Base-by-base conservation (phyloP, 2,797 vertebrate genomes). In the Rhynchonycteris naso region DNA sequence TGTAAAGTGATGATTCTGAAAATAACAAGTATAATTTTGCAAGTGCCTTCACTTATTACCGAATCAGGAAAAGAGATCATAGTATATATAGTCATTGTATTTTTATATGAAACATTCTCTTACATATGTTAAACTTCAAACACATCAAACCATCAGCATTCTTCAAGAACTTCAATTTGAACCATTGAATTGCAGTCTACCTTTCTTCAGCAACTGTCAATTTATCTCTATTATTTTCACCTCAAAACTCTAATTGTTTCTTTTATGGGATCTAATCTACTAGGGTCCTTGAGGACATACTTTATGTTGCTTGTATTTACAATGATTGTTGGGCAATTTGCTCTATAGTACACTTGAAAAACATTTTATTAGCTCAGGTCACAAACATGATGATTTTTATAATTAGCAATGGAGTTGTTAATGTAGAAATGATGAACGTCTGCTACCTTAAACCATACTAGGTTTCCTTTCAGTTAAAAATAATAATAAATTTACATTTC, bases 251-350 rank as follows among this genome's bases (percentile, higher is more conserved):
- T 98, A 98, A 98, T 98, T 98, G 96, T 97, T 97, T 98, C 96
- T 97, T 98, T 98, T 98, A 98, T 97, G 96, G 89, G 74, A 95
- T 94, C 95, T 97, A 97, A 97, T 97, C 95, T 98, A 95, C 96
- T 93, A 94, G 94, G 97, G 96, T 97, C 97, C 97, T 98, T 98
- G 96, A 96, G 96, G 97, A 95, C 97, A 94, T 90, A 97, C 91
- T 98, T 97, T 97, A 97, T 94, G 94, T 93, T 94, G 90, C 94
- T 97, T 98, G 88, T 94, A 97, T 96, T 97, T 98, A 97, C 83
- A 97, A 95, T 97, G 98, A 97, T 97, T 97, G 89, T 98, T 98
- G 97, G 96, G 95, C 96, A 98, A 97, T 98, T 97, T 98, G 96
- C 95, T 96, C 96, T 90, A 90, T 89, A 47, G 88, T 94, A 90